Evolutionary conservation across 2,113 vertebrate species (phyloP).

Genomic region (Pseudois nayaur): DNA sequence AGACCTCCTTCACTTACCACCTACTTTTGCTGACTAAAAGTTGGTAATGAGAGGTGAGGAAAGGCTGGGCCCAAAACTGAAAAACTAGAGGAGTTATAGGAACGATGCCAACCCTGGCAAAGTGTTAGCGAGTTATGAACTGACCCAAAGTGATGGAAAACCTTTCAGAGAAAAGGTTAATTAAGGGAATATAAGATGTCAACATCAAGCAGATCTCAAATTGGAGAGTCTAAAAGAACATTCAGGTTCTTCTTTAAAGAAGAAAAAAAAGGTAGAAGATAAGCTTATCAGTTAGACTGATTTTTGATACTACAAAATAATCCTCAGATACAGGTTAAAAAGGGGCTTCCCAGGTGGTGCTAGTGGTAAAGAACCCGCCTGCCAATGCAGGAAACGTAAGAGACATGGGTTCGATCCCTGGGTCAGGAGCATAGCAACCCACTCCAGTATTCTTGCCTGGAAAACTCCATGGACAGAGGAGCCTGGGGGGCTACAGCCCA

Average conservation of each 20-base stretch:
- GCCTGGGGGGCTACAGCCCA: background rate
- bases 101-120: background rate
- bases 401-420: background rate
- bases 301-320: background rate
- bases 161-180: background rate
- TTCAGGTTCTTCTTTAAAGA: background rate
- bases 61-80: background rate
- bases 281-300: background rate
- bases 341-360: background rate
- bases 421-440: background rate
- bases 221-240: background rate
- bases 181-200: background rate
- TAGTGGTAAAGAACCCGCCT: background rate
- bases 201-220: background rate
- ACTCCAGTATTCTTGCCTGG: background rate
- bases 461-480: background rate
- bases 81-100: background rate
- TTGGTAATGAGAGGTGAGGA: background rate
- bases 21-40: background rate
- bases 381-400: background rate
- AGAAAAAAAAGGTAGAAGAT: background rate
- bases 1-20: background rate
- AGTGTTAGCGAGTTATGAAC: background rate
- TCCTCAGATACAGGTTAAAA: background rate
- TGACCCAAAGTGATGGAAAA: background rate